A percentile compares a stretch with the other conserved stretches of the same genome.
These are phyloP conservation scores for Willowsia nigromaculata DNA, from an alignment of 2,888 invertebrate genomes.

Conservation along the genomic window DNA sequence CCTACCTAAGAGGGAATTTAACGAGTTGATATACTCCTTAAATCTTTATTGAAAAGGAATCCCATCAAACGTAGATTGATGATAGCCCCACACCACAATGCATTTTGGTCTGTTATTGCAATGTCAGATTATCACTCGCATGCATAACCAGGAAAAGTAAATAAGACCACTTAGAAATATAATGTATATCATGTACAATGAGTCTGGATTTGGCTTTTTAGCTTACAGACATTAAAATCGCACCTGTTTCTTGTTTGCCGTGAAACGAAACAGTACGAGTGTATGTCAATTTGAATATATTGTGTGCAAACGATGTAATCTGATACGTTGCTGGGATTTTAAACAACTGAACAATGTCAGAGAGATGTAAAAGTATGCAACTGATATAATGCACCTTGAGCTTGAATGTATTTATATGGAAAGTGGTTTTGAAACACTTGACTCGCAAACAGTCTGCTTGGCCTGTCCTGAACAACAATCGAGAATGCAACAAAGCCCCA, in stretches of 20 bases:
- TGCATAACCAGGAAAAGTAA: neutral
- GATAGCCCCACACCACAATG: conserved; percentile 11
- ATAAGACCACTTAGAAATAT: too few relatives aligned
- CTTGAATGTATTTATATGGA: conserved; percentile 2
- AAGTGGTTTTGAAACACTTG: conserved; percentile 21
- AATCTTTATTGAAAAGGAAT: conserved; percentile 33
- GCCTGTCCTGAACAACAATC: neutral
- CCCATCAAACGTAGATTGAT: conserved; percentile 31
- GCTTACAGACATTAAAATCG: conserved; percentile 2
- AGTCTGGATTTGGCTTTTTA: neutral
- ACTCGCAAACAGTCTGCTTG: too few relatives aligned
- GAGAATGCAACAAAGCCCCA: neutral
- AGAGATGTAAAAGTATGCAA: neutral
- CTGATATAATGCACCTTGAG: neutral
- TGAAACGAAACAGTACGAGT: neutral
- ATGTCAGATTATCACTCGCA: neutral
- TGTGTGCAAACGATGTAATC: conserved; percentile 1
- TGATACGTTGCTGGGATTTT: neutral
- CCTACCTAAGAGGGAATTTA: neutral
- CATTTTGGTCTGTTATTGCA: neutral
- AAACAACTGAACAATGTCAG: neutral
- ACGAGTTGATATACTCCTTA: neutral
- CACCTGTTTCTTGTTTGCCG: neutral
- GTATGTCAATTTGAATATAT: neutral
- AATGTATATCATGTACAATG: too few relatives aligned